Evolutionary conservation across 2,888 invertebrate species (phyloP), one percentile per base, ranked within the genome.

Genomic region (Microctonus brassicae): DNA sequence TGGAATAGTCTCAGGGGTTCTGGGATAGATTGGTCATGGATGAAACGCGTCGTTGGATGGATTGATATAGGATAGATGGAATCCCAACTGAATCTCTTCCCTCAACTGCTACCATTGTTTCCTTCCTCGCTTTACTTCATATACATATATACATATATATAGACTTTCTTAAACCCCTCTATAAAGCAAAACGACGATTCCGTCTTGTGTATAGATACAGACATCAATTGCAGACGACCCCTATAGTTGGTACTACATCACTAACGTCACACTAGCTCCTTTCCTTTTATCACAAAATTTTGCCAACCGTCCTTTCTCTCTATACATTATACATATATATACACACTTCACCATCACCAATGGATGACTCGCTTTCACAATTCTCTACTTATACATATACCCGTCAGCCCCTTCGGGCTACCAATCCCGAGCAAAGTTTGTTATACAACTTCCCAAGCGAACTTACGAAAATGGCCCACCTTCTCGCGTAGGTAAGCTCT

Each of bases 361-460:
- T 17, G 22, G 24, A 39, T 29, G 24, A 24, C 52, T 17, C 34
- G 36, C 63, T 71, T 55, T 62, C 58, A n/a, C 53, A 58, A 53
- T 17, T 52, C 36, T 55, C 64, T 57, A 61, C 70, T n/a, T n/a
- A n/a, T n/a, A n/a, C n/a, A n/a, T n/a, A 72, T 57, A 55, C 55
- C 69, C 57, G 61, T 69, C 81, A 80, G 78, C 81, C 83, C 84
- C 84, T 82, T 83, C 82, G 80, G 83, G 85, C 86, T 84, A 86
- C 86, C 86, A 86, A 86, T 86, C 85, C 85, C 79, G 82, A 85
- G 84, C 83, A 86, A 86, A 86, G 86, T 86, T 86, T 86, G 86
- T 86, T 85, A 86, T 82, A 86, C 86, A 86, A 86, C 86, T 86
- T 83, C 82, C 63, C 64, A 52, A 47, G 47, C 52, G 55, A 70